These are phyloP conservation scores for Drosophila vallismaia DNA, from an alignment of 2,888 invertebrate genomes.

Conservation along the genomic window DNA sequence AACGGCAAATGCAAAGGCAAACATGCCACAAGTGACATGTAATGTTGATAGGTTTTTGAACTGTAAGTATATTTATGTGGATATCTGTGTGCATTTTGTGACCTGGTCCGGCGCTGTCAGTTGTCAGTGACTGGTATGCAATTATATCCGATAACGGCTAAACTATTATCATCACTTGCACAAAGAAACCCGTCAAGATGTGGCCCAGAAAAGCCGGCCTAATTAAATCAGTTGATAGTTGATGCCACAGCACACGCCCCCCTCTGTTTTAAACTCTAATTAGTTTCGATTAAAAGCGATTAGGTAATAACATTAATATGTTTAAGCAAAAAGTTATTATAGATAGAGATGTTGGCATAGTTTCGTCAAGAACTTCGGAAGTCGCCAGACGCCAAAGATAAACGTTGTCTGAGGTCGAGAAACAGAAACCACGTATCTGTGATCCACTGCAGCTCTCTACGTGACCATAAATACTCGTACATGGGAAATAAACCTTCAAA, in stretches of 20 bases:
- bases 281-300: slow-evolving; percentile 9
- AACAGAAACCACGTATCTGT: slow-evolving; percentile 20
- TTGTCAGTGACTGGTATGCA: slow-evolving; percentile 25
- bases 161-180: slow-evolving; percentile 22
- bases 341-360: background rate
- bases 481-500: background rate
- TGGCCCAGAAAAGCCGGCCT: slow-evolving; percentile 20
- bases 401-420: slow-evolving; percentile 23
- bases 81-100: slow-evolving; percentile 4
- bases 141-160: slow-evolving; percentile 34
- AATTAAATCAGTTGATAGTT: slow-evolving; percentile 32
- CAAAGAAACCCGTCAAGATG: slow-evolving; percentile 31
- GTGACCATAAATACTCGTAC: slow-evolving; percentile 22
- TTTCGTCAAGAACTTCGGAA: background rate
- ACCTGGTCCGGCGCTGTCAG: slow-evolving; percentile 17
- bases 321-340: background rate
- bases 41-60: slow-evolving; percentile 1
- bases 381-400: background rate
- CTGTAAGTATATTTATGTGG: slow-evolving; percentile 2
- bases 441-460: slow-evolving; percentile 20
- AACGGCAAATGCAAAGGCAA: slow-evolving; percentile 46
- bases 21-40: slow-evolving; percentile 33
- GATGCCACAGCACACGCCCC: background rate
- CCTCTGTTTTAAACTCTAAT: slow-evolving; percentile 10
- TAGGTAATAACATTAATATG: background rate